A percentile compares a stretch with the other conserved stretches of the same genome.
phyloP scores from a whole-genome alignment of 37 sponge, comb jelly and placozoan genomes.

The Beroe forskalii region DNA sequence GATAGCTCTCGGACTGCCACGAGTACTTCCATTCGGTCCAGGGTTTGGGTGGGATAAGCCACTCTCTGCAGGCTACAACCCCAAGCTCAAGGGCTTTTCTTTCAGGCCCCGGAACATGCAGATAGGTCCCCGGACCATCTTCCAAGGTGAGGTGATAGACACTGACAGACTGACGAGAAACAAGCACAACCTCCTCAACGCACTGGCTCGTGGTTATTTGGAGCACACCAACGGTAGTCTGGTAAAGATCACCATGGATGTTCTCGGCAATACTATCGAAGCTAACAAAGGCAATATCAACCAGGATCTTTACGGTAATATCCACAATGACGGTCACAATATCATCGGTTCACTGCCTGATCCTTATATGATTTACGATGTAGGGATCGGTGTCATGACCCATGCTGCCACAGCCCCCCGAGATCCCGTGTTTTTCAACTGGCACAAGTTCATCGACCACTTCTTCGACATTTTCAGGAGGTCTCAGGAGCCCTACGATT shows the following conservation, averaged over 20 bases:
- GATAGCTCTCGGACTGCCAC: neutral
- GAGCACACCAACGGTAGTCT: neutral
- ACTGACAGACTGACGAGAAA: neutral
- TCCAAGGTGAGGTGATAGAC: too few relatives aligned
- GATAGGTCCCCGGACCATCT: neutral
- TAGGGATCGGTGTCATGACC: neutral
- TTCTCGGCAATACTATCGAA: constrained; percentile 25
- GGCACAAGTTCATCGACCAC: constrained; percentile 59
- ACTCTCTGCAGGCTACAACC: neutral
- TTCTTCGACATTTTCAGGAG: constrained; percentile 3
- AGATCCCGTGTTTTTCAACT: constrained; percentile 49
- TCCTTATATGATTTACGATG: neutral
- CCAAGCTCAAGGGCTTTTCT: neutral
- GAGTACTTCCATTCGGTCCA: constrained; percentile 4
- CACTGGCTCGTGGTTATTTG: constrained; percentile 12
- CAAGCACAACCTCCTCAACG: neutral
- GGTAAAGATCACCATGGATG: constrained; percentile 5
- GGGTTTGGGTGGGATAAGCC: constrained; percentile 56
- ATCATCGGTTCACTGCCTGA: neutral
- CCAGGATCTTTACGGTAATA: constrained; percentile 6
- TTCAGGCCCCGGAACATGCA: constrained; percentile 19
- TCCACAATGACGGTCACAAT: constrained; percentile 40
- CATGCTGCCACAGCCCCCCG: neutral
- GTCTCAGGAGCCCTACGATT: neutral
- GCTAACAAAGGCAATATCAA: constrained; percentile 31